phyloP scores from a whole-genome alignment of 30 jellyfish, hydroid and myxozoan species.

The Turritopsis rubra region DNA sequence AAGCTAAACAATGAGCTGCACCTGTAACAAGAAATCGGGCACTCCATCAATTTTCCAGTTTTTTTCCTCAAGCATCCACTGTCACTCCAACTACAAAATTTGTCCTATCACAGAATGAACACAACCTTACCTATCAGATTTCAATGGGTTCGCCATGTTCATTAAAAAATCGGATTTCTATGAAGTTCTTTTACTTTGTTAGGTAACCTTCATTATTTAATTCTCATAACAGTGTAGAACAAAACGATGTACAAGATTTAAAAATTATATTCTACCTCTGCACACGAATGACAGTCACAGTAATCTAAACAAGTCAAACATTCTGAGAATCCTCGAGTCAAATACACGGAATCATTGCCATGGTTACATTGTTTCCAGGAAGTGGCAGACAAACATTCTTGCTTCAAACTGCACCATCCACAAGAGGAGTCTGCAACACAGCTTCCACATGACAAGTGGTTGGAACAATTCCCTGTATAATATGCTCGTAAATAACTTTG shows the following conservation, averaged over 20 bases:
- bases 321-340: slow-evolving; percentile 18
- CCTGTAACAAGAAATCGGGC: background rate
- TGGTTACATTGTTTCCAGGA: slow-evolving; percentile 45
- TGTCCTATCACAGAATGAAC: background rate
- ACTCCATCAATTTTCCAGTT: background rate
- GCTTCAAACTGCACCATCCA: slow-evolving; percentile 74
- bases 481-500: slow-evolving; percentile 55
- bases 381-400: slow-evolving; percentile 42
- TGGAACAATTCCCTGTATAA: slow-evolving; percentile 39
- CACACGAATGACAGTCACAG: slow-evolving; percentile 52
- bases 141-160: background rate
- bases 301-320: slow-evolving; percentile 51
- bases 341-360: slow-evolving; percentile 5
- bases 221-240: too few relatives aligned
- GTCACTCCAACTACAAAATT: background rate
- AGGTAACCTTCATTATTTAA: too few relatives aligned
- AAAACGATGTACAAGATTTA: too few relatives aligned
- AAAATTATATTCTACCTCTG: slow-evolving; percentile 43
- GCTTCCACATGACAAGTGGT: slow-evolving; percentile 52
- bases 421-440: slow-evolving; percentile 70
- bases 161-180: too few relatives aligned
- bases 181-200: too few relatives aligned
- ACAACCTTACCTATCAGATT: background rate
- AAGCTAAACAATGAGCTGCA: background rate
- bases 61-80: background rate